These are phyloP conservation scores for Sitta carolinensis DNA, from an alignment of 2,797 vertebrate genomes.

Conservation along the genomic window DNA sequence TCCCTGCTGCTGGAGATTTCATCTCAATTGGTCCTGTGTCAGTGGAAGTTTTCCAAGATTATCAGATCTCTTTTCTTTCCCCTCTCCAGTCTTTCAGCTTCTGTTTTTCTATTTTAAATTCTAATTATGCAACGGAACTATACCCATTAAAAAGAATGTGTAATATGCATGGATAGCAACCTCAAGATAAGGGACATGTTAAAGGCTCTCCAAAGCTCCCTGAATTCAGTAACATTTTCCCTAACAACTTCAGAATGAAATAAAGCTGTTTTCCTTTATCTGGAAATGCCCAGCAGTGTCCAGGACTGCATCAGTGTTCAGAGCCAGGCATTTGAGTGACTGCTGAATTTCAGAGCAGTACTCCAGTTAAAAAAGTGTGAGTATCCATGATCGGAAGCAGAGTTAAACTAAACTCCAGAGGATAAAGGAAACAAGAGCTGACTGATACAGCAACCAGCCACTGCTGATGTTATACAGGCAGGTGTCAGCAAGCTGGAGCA, in stretches of 20 bases:
- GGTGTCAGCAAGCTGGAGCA: not conserved
- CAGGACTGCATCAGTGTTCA: not conserved
- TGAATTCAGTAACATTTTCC: not conserved
- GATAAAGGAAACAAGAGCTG: not conserved
- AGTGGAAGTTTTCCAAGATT: conserved; percentile 19
- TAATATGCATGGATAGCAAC: not conserved
- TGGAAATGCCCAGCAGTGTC: not conserved
- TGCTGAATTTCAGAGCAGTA: not conserved
- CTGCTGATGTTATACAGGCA: not conserved
- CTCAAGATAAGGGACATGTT: not conserved
- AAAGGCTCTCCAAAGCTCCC: not conserved
- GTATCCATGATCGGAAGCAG: not conserved
- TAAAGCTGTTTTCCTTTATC: not conserved
- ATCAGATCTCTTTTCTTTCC: conserved; percentile 11
- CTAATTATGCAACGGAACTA: not conserved
- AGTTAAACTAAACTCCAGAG: not conserved
- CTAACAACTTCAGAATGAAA: not conserved
- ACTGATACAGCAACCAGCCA: not conserved
- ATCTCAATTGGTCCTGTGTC: not conserved
- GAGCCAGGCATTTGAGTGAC: not conserved
- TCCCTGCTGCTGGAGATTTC: conserved; percentile 5
- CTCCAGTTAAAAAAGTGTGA: not conserved
- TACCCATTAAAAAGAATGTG: not conserved
- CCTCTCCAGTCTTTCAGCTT: not conserved
- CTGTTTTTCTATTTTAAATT: conserved; percentile 12